Conservation (phyloP, 1,140 invertebrate genomes). For the Trachymyrmex cornetzi region DNA sequence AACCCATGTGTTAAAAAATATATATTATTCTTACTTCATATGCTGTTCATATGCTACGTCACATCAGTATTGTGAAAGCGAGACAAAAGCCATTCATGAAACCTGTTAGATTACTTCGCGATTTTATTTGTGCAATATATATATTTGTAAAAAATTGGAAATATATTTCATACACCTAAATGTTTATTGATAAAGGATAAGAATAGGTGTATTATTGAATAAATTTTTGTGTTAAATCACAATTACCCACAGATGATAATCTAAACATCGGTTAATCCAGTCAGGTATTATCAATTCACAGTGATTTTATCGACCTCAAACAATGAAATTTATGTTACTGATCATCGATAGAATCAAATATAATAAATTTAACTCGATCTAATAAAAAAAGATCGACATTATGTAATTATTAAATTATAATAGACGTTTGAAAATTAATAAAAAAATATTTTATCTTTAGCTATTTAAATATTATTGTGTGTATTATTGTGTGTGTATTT, state of each 20-base stretch:
- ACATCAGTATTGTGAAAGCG: background rate
- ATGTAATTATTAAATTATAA: background rate
- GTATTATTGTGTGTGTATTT: background rate
- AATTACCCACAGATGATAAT: conserved; percentile 14
- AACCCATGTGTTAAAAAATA: background rate
- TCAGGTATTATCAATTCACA: background rate
- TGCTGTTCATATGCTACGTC: background rate
- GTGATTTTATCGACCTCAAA: background rate
- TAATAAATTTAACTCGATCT: background rate
- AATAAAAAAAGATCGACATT: background rate
- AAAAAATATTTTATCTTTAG: background rate
- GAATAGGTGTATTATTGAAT: background rate
- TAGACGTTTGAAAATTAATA: background rate
- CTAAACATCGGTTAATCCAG: background rate
- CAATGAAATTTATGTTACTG: background rate
- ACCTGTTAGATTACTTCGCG: background rate
- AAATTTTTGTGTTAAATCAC: background rate
- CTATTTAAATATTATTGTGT: background rate
- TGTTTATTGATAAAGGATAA: background rate
- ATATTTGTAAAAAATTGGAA: background rate
- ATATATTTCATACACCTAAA: background rate
- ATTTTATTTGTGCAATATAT: conserved; percentile 5
- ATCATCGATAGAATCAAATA: background rate
- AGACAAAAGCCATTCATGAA: background rate
- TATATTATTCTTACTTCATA: background rate